Evolutionary conservation across 2,797 vertebrate genomes (phyloP), one percentile per base, ranked within the genome.

Genomic region (Cirrhinus molitorella): DNA sequence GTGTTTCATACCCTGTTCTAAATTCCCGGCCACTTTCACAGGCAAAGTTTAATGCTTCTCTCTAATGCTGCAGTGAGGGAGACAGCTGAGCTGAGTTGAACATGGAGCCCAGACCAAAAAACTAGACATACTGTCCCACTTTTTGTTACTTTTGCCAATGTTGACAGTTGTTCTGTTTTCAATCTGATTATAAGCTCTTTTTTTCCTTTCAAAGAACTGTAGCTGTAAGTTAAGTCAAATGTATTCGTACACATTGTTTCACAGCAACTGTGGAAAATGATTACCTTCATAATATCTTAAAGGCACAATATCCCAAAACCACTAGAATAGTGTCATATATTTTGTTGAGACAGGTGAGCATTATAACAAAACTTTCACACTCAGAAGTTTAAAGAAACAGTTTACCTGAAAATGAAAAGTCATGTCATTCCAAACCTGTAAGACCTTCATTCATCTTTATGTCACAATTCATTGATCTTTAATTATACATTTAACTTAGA

Each of bases 51-150:
- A 75, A 31, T 67, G 71, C 72, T 40, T 75, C 34, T 75, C 25
- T 49, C 25, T 68, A 59, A 28, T 81, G 17, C 79, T 81, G 63
- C 31, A 47, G 53, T 23, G 31, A 21, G 47, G 3, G 6, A 1
- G 40, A 53, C n/a, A 23, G 31, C 37, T 77, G 11, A 51, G 31
- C 11, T 49, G 9, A 53, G 49, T 4, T 76, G 10, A 65, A 59
- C 11, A 74, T 57, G 34, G 34, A 40, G 63, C 25, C 21, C 59
- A 45, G 49, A 25, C 17, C 43, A 73, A 53, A 76, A 67, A 37
- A 77, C 61, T 57, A 72, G 34, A 74, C 43, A 28, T 47, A 70
- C 25, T 81, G 85, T 47, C 71, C 86, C 70, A 86, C 72, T 85
- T 86, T 72, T 70, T 65, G 65, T 77, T 47, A 28, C 47, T 47